Evolutionary conservation across 2,888 invertebrate species (phyloP), one percentile per base, ranked within the genome.

Genomic region (Microdon myrmicae): DNA sequence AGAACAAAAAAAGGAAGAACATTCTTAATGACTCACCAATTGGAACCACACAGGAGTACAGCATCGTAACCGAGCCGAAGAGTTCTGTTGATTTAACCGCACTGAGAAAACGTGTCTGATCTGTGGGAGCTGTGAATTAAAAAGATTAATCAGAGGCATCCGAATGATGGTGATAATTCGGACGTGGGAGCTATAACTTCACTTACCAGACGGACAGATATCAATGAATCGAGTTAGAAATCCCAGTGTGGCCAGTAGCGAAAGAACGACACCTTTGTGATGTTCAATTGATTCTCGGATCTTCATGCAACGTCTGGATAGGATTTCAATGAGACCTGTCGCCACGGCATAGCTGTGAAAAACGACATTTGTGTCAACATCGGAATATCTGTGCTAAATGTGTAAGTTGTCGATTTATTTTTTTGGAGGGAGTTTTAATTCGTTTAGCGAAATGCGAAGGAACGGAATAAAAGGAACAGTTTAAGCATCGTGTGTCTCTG

Each of bases 311-410:
- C 87, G 88, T 64, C 85, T 84, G 12, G 87, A 85, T 39, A 92
- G 82, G 68, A 89, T 86, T 74, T 92, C 92, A 51, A 92, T 86
- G n/a, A 92, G 82, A 17, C 92, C 91, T 35, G 89, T 86, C 71
- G 89, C 87, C 53, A 92, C 89, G 10, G 88, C 83, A 76, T 90
- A 92, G 76, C 92, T 92, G 84, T 8, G 72, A 76, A 44, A 41
- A 68, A 58, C 64, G 51, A 68, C 69, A 70, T 68, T 69, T 70
- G 68, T 70, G 68, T 68, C 66, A 69, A 70, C 55, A 68, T n/a
- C n/a, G n/a, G n/a, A n/a, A 34, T 9, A 14, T 13, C 25, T 5
- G 1, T 26, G 10, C 9, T 29, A 5, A 16, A n/a, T n/a, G 16
- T n/a, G n/a, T 12, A 17, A 25, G 12, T 37, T 8, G 8, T 26